Percentiles rank a stretch among this genome's conserved stretches.
phyloP scores from a whole-genome alignment of 2,888 invertebrate genomes.

The Trichogramma dendrolimi region DNA sequence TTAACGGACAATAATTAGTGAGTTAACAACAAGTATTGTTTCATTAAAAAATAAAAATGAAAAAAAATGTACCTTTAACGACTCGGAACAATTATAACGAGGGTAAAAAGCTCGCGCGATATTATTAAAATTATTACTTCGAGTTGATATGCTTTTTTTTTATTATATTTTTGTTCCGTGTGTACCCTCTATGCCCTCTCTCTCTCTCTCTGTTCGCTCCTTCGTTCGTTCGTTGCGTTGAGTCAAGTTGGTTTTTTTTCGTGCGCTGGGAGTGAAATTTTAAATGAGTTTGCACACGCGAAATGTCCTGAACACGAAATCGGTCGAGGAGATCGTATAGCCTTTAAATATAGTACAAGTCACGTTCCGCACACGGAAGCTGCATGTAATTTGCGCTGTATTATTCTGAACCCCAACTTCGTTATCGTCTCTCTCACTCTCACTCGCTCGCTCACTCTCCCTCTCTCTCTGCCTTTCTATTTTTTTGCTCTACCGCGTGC shows the following conservation, averaged over 20 bases:
- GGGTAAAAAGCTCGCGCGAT: background rate
- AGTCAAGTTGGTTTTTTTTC: background rate
- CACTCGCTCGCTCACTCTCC: constrained; percentile 10
- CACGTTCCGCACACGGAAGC: constrained; percentile 27
- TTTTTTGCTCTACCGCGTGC: background rate
- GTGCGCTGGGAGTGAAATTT: constrained; percentile 16
- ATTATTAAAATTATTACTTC: constrained; percentile 22
- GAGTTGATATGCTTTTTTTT: background rate
- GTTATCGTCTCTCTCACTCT: constrained; percentile 14
- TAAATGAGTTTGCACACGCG: constrained; percentile 27
- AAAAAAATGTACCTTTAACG: constrained; percentile 16
- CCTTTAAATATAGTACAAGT: constrained; percentile 24
- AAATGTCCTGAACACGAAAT: constrained; percentile 19
- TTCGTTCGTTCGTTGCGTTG: constrained; percentile 6
- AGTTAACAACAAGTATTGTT: too few relatives aligned
- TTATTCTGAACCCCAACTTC: constrained; percentile 28
- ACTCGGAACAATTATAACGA: constrained; percentile 21
- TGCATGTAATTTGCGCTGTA: constrained; percentile 20
- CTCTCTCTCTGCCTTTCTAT: background rate
- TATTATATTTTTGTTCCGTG: too few relatives aligned
- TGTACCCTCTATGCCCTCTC: background rate
- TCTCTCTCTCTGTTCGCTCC: background rate
- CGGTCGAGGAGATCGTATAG: constrained; percentile 1
- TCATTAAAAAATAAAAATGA: constrained; percentile 12
- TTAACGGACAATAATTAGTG: too few relatives aligned